A percentile compares a stretch with the other conserved stretches of the same genome.
Evolutionary conservation across 2,113 vertebrate genomes (phyloP).

Genomic region (Neotoma lepida): DNA sequence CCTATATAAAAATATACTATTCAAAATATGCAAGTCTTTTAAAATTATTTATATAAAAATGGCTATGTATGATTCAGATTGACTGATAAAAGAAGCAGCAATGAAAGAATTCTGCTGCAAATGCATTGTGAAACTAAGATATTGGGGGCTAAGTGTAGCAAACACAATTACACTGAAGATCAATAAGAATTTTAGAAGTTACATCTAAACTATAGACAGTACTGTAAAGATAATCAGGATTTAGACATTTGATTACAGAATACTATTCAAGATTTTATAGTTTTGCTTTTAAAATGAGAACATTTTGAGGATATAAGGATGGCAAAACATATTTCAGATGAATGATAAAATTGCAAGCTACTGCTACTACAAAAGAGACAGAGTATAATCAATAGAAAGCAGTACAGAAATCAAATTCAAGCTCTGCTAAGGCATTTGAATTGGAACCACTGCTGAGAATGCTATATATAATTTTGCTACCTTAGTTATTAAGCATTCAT

Average conservation of each 20-base stretch:
- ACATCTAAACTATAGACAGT: neutral
- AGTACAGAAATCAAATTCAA: neutral
- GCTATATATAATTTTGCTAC: neutral
- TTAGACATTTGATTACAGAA: neutral
- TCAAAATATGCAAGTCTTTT: neutral
- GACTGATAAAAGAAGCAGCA: neutral
- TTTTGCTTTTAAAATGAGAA: neutral
- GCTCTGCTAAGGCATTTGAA: neutral
- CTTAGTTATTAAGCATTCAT: neutral
- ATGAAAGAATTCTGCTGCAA: neutral
- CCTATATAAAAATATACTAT: neutral
- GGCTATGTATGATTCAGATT: neutral
- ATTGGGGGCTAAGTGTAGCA: neutral
- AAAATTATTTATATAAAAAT: neutral
- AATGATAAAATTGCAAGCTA: neutral
- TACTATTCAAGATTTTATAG: neutral
- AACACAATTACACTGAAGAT: neutral
- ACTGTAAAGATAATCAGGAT: too few species aligned
- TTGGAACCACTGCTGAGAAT: neutral
- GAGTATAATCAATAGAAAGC: neutral
- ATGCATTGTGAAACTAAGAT: neutral
- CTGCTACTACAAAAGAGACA: neutral
- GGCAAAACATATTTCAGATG: neutral
- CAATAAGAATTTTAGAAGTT: too few species aligned
- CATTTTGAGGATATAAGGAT: neutral